These are phyloP conservation scores for Chorisops tibialis DNA, from an alignment of 2,888 invertebrate species.

Conservation along the genomic window DNA sequence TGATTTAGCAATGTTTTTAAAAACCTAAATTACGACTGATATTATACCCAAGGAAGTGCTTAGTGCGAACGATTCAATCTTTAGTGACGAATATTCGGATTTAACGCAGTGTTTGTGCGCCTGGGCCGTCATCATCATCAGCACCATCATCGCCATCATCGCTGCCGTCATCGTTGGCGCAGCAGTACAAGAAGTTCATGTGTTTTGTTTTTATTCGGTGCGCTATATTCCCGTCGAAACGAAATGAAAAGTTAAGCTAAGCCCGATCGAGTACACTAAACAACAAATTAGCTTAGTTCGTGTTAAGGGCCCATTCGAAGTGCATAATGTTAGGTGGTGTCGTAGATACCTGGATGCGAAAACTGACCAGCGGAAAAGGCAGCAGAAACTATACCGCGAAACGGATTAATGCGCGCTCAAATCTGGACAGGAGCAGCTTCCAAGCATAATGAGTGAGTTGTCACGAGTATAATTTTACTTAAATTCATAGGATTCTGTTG, in stretches of 20 bases:
- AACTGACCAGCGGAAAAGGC: not conserved
- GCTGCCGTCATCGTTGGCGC: constrained; percentile 21
- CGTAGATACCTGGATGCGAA: not conserved
- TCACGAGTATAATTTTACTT: too few relatives aligned
- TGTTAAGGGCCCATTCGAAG: too few relatives aligned
- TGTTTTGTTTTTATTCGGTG: constrained; percentile 12
- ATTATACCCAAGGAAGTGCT: too few relatives aligned
- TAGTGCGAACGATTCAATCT: too few relatives aligned
- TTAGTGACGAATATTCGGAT: too few relatives aligned
- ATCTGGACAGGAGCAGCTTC: too few relatives aligned
- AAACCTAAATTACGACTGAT: not conserved
- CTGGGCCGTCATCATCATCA: constrained; percentile 11
- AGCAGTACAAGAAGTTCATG: constrained; percentile 18
- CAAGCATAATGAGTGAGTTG: too few relatives aligned
- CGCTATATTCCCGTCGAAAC: not conserved
- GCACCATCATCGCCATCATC: constrained; percentile 24
- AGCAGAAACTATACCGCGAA: too few relatives aligned
- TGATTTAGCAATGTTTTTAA: constrained; percentile 6
- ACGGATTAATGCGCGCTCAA: too few relatives aligned
- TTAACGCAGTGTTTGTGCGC: constrained; percentile 1
- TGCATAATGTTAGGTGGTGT: not conserved
- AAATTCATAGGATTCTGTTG: not conserved
- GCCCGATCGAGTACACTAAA: too few relatives aligned
- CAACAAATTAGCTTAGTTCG: too few relatives aligned
- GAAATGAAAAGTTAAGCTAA: constrained; percentile 24